phyloP scores from a whole-genome alignment of 2,888 invertebrate species.

The Drosophila formosana region DNA sequence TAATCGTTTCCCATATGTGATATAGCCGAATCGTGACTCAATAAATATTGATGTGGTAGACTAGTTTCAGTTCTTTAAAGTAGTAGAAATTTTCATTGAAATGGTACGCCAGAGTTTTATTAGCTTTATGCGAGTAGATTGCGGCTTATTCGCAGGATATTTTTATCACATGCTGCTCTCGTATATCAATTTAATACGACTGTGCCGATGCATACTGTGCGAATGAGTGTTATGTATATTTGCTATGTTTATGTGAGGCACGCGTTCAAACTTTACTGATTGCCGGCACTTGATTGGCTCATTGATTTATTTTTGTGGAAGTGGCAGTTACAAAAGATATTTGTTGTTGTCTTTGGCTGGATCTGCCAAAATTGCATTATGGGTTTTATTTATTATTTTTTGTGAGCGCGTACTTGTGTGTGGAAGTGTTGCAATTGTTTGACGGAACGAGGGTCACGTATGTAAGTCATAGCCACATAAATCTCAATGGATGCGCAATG shows the following conservation, averaged over 20 bases:
- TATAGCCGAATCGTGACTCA: too few relatives aligned
- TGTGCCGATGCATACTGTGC: conserved; percentile 29
- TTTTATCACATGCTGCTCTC: conserved; percentile 39
- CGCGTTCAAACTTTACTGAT: conserved; percentile 60
- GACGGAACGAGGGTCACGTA: conserved; percentile 40
- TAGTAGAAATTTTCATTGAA: neutral
- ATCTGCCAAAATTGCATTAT: conserved; percentile 54
- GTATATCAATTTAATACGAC: conserved; percentile 57
- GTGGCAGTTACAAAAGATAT: neutral
- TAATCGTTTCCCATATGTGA: too few relatives aligned
- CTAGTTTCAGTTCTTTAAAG: neutral
- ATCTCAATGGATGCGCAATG: conserved; percentile 30
- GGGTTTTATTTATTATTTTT: conserved; percentile 15
- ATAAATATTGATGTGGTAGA: too few relatives aligned
- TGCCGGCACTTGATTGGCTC: conserved; percentile 68
- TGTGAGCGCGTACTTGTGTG: conserved; percentile 12
- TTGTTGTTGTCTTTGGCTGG: neutral
- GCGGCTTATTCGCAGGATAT: conserved; percentile 9
- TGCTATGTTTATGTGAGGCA: conserved; percentile 46
- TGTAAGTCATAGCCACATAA: conserved; percentile 41
- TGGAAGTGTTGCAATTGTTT: conserved; percentile 33
- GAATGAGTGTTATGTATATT: conserved; percentile 55
- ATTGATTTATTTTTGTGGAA: conserved; percentile 64
- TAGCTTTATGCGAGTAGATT: conserved; percentile 3
- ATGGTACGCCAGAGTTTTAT: neutral